These are phyloP conservation scores for Deilephila elpenor DNA, from an alignment of 2,888 invertebrate species.

Conservation along the genomic window DNA sequence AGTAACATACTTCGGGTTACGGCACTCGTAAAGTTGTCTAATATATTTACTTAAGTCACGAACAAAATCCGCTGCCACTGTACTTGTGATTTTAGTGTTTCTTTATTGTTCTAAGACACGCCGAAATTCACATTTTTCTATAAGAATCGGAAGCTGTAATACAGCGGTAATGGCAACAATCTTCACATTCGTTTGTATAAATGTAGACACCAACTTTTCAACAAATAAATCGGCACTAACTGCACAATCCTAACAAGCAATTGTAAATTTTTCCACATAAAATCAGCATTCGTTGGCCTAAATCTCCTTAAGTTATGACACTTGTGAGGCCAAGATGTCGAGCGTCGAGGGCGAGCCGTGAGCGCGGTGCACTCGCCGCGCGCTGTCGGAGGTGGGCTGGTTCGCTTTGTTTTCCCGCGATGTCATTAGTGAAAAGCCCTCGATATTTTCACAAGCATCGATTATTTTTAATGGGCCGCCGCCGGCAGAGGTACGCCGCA, in stretches of 20 bases:
- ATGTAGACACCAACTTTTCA: too few relatives aligned
- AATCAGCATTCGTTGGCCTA: conserved; percentile 25
- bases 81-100: not conserved
- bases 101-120: not conserved
- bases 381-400: conserved; percentile 34
- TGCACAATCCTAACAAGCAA: not conserved
- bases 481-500: conserved; percentile 64
- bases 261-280: not conserved
- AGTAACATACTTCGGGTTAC: conserved; percentile 71
- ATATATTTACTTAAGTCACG: conserved; percentile 20
- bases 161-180: too few relatives aligned
- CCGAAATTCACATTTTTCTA: not conserved
- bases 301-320: conserved; percentile 33
- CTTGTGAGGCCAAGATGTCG: conserved; percentile 33
- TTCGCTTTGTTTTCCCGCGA: conserved; percentile 76
- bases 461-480: conserved; percentile 83
- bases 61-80: not conserved
- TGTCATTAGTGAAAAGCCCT: conserved; percentile 82
- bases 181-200: too few relatives aligned
- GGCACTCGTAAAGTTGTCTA: conserved; percentile 60
- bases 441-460: conserved; percentile 81
- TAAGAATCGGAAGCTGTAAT: not conserved
- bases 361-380: conserved; percentile 30
- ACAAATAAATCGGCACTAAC: not conserved
- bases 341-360: conserved; percentile 40